Conservation (phyloP, 35 echinoderm and acorn worm species). For the Strongylocentrotus purpuratus region DNA sequence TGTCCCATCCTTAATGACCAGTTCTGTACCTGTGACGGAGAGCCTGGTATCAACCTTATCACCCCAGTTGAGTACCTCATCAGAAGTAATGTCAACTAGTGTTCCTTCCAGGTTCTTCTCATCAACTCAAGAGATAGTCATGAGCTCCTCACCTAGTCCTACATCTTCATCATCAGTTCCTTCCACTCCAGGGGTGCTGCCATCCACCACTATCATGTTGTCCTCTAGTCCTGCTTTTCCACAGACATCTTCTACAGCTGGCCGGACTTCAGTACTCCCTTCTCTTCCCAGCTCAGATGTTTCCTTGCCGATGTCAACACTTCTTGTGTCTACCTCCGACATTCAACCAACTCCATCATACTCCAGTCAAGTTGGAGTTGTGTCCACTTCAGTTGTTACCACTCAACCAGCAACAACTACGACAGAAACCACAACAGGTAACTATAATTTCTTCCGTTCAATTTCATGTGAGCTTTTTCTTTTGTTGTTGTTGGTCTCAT, state of each 20-base stretch:
- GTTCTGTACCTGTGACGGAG: neutral
- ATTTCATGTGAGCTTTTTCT: neutral
- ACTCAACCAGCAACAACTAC: neutral
- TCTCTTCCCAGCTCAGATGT: neutral
- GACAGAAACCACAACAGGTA: slow-evolving; percentile 39
- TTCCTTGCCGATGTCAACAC: neutral
- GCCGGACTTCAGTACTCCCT: neutral
- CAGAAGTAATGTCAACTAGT: neutral
- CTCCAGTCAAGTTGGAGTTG: neutral
- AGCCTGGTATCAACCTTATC: neutral
- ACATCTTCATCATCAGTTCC: neutral
- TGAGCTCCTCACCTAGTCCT: neutral
- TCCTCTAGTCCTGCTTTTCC: neutral
- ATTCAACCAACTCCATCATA: slow-evolving; percentile 19
- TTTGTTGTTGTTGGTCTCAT: too few species aligned
- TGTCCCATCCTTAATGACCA: neutral
- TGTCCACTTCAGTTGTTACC: neutral
- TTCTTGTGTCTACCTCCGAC: neutral
- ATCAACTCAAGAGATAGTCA: neutral
- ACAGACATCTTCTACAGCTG: neutral
- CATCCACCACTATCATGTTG: neutral
- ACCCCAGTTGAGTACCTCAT: neutral
- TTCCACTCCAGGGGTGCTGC: neutral
- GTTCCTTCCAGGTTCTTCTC: neutral
- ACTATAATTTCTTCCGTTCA: too few species aligned